Conservation (phyloP, 2,113 vertebrate genomes). For the Colossoma macropomum region DNA sequence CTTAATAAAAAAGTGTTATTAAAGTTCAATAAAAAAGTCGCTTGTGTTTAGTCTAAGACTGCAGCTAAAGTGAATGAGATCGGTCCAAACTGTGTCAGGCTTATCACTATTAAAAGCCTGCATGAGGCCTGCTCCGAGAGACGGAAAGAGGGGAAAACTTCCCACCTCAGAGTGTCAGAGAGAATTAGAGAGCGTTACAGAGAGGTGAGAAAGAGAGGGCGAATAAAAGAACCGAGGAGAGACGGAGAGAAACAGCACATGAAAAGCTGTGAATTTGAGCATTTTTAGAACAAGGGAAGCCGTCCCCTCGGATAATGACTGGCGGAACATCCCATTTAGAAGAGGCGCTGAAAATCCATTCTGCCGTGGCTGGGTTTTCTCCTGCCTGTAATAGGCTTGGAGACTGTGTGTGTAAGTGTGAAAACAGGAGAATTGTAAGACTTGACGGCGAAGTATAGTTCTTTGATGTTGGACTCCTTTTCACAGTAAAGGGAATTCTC, state of each 20-base stretch:
- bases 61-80: constrained; percentile 27
- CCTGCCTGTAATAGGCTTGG: constrained; percentile 44
- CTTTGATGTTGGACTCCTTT: constrained; percentile 70
- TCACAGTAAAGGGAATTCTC: constrained; percentile 66
- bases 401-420: constrained; percentile 13
- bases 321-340: constrained; percentile 40
- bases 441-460: constrained; percentile 41
- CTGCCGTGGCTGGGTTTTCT: constrained; percentile 28
- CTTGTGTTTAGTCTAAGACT: constrained; percentile 43
- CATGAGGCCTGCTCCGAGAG: constrained; percentile 1
- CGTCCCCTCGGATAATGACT: constrained; percentile 33
- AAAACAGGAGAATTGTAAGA: constrained; percentile 6
- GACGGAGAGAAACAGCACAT: neutral
- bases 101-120: constrained; percentile 25
- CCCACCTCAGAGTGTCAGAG: constrained; percentile 5
- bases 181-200: constrained; percentile 1
- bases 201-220: neutral
- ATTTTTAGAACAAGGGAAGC: constrained; percentile 42
- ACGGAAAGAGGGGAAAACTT: neutral
- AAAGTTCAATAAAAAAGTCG: constrained; percentile 38
- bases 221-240: neutral
- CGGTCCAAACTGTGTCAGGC: constrained; percentile 6
- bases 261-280: constrained; percentile 43
- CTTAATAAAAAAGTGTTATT: constrained; percentile 48
- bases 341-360: constrained; percentile 22